Conservation (phyloP, 2,113 vertebrate species). For the Pycnonotus jocosus region DNA sequence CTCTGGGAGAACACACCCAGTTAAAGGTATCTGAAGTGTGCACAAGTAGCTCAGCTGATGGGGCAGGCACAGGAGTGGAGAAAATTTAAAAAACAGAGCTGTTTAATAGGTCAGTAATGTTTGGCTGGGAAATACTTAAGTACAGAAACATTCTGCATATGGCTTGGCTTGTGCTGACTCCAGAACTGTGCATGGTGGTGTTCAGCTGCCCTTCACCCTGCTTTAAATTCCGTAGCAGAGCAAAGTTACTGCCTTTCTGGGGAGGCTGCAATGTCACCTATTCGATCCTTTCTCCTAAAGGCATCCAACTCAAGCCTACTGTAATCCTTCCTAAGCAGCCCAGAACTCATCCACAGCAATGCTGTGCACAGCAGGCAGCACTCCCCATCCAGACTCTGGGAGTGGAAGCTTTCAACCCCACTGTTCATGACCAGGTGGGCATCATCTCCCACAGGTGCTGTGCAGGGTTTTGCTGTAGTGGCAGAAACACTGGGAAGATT, state of each 20-base stretch:
- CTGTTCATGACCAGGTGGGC: not conserved
- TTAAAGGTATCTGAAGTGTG: not conserved
- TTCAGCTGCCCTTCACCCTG: not conserved
- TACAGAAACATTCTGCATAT: not conserved
- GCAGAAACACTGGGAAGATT: not conserved
- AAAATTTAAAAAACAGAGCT: rapidly evolving
- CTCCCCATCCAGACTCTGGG: not conserved
- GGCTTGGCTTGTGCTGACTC: not conserved
- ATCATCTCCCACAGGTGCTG: rapidly evolving
- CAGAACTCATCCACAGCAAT: not conserved
- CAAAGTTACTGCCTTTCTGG: not conserved
- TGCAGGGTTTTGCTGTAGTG: rapidly evolving
- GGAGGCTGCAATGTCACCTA: rapidly evolving
- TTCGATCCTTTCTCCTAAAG: not conserved
- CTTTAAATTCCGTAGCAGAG: not conserved
- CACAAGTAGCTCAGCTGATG: not conserved
- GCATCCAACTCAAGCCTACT: not conserved
- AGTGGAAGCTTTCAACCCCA: not conserved
- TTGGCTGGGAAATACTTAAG: not conserved
- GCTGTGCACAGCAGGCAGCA: not conserved
- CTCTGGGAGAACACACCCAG: not conserved
- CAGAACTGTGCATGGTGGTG: too few relatives aligned
- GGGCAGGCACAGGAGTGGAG: not conserved
- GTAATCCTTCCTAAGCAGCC: rapidly evolving
- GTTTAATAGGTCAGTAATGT: not conserved